phyloP scores from a whole-genome alignment of 2,888 invertebrate species.

The Lepidocyrtoides sp. region DNA sequence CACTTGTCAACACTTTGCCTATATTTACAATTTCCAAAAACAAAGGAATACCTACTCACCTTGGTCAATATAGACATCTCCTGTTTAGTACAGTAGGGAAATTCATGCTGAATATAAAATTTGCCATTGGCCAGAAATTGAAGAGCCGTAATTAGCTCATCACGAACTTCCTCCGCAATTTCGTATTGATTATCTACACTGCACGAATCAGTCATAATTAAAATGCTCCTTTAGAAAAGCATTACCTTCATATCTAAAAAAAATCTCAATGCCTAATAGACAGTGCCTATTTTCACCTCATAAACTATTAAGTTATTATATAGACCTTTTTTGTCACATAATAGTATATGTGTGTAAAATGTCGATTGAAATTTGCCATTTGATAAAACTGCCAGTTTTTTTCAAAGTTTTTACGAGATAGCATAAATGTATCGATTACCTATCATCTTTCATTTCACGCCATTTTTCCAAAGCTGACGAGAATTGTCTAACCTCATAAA shows the following conservation, averaged over 20 bases:
- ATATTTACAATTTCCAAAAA: too few species aligned
- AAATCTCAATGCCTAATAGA: too few species aligned
- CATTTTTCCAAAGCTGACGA: slow-evolving; percentile 82
- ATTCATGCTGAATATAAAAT: slow-evolving; percentile 81
- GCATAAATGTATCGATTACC: slow-evolving; percentile 70
- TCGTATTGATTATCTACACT: slow-evolving; percentile 80
- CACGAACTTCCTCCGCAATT: slow-evolving; percentile 84
- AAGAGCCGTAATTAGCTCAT: slow-evolving; percentile 83
- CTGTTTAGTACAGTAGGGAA: slow-evolving; percentile 84
- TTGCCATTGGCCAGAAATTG: slow-evolving; percentile 84
- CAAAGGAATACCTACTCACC: slow-evolving; percentile 58
- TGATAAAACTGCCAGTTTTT: too few species aligned
- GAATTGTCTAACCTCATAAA: slow-evolving; percentile 72
- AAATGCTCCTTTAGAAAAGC: background rate
- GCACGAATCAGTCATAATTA: background rate
- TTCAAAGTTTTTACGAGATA: background rate
- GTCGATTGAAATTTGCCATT: too few species aligned
- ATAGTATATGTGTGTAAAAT: too few species aligned
- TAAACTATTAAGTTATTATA: too few species aligned
- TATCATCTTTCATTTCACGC: slow-evolving; percentile 82
- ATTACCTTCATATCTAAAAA: background rate
- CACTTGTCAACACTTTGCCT: too few species aligned
- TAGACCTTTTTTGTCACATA: too few species aligned
- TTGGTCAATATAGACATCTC: slow-evolving; percentile 83
- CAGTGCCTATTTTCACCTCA: too few species aligned